Evolutionary conservation across 2,888 invertebrate genomes (phyloP), one percentile per base, ranked within the genome.

Genomic region (Scaptomyza tumidula): DNA sequence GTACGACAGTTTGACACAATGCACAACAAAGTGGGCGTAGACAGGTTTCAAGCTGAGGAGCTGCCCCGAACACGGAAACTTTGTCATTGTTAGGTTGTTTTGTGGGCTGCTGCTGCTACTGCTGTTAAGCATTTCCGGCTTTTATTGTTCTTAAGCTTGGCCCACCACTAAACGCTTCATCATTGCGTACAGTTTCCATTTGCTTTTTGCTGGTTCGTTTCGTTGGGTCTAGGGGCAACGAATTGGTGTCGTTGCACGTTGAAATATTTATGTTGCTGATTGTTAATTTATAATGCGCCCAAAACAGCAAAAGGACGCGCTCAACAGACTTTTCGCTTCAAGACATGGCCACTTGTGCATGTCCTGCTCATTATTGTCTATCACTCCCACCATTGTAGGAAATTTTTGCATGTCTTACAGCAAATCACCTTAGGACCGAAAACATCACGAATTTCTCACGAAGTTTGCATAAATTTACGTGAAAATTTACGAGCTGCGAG

Each of bases 1-100:
- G 77, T 77, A 71, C 66, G 58, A 43, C 75, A 71, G 83, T 88
- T 88, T 83, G 88, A 88, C 83, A 88, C 88, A 83, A 86, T 82
- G 86, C 83, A 80, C 84, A 88, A 80, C 86, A 77, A 88, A 86
- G 88, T 86, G 83, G 88, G 86, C 72, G 86, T 77, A 64, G 76
- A 67, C 69, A 75, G 59, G 56, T 61, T 49, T 60, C 56, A 33
- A 54, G 52, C 72, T 35, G 52, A 56, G 44, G 41, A 63, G 55
- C 50, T 56, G 24, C 46, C 56, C 56, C 64, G 60, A 61, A 68
- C 56, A 70, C 83, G 83, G 77, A 79, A 84, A 86, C 78, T 84
- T 82, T 84, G 81, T 78, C 85, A 84, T 84, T 86, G 81, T 86
- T 71, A 64, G 66, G 55, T 77, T 79, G 66, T 74, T 71, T 56